These are phyloP conservation scores for Drosophila dives DNA, from an alignment of 2,888 invertebrate species.

Conservation along the genomic window DNA sequence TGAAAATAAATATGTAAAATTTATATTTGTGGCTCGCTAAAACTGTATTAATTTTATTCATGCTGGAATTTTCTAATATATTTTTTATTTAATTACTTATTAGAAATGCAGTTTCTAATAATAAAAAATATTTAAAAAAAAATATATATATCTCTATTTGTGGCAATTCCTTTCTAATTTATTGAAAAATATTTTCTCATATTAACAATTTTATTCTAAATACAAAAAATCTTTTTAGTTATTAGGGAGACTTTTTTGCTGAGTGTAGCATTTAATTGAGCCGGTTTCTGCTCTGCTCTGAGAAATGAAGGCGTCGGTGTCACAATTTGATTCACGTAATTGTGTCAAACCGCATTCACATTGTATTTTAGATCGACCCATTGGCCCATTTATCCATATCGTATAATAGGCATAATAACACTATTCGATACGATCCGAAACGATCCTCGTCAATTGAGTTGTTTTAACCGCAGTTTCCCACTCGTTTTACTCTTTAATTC, in stretches of 20 bases:
- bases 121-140: no score
- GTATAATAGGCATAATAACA: conserved; percentile 36
- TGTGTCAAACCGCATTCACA: conserved; percentile 46
- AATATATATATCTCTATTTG: no score
- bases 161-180: neutral
- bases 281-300: conserved; percentile 19
- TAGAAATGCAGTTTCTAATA: no score
- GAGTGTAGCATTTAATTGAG: conserved; percentile 59
- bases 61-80: neutral
- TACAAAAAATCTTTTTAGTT: neutral
- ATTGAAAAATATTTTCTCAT: neutral
- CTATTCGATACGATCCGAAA: conserved; percentile 14
- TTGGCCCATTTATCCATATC: conserved; percentile 61
- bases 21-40: neutral
- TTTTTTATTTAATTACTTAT: neutral
- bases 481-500: conserved; percentile 31
- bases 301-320: conserved; percentile 41
- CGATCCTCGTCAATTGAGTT: conserved; percentile 26
- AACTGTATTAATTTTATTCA: neutral
- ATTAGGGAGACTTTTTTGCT: neutral
- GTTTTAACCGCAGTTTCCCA: conserved; percentile 61
- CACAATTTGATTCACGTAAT: conserved; percentile 60
- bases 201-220: neutral
- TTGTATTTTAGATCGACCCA: conserved; percentile 44
- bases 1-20: neutral